phyloP scores from a whole-genome alignment of 2,888 invertebrate species.

The Elmis aenea region DNA sequence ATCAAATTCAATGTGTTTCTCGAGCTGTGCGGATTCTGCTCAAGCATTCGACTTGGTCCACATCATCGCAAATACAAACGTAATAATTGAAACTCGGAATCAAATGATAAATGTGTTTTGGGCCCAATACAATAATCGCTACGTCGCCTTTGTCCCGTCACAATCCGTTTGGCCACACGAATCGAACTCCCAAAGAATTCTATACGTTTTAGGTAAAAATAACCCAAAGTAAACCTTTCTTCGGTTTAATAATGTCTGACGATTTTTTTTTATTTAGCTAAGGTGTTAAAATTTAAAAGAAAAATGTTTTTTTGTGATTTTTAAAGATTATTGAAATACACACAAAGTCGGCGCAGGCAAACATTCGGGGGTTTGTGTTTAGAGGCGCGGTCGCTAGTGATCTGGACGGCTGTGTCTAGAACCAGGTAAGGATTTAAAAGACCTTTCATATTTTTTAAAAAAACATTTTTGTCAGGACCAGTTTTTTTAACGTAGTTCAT shows the following conservation, averaged over 20 bases:
- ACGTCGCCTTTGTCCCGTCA: too few species aligned
- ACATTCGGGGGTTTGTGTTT: conserved; percentile 4
- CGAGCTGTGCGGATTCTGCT: too few species aligned
- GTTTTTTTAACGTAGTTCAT: conserved; percentile 13
- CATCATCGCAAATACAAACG: too few species aligned
- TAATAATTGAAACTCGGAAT: too few species aligned
- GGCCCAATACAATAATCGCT: too few species aligned
- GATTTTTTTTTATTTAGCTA: conserved; percentile 22
- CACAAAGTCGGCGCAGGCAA: conserved; percentile 12
- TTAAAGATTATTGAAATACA: conserved; percentile 29
- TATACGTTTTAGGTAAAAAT: conserved; percentile 15
- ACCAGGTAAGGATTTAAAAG: conserved; percentile 25
- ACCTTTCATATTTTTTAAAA: conserved; percentile 23
- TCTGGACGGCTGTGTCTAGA: conserved; percentile 16
- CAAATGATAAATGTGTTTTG: too few species aligned
- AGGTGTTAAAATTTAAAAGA: conserved; percentile 27
- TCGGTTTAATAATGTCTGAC: conserved; percentile 10
- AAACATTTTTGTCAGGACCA: conserved; percentile 21
- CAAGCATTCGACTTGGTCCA: too few species aligned
- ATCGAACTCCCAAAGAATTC: conserved; percentile 15
- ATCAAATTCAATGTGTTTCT: too few species aligned
- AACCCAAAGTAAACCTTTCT: conserved; percentile 13
- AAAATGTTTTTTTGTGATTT: conserved; percentile 29
- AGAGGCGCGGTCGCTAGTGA: not conserved
- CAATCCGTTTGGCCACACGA: conserved; percentile 12